phyloP scores from a whole-genome alignment of 1,140 invertebrate genomes.

The Orchesella cincta region DNA sequence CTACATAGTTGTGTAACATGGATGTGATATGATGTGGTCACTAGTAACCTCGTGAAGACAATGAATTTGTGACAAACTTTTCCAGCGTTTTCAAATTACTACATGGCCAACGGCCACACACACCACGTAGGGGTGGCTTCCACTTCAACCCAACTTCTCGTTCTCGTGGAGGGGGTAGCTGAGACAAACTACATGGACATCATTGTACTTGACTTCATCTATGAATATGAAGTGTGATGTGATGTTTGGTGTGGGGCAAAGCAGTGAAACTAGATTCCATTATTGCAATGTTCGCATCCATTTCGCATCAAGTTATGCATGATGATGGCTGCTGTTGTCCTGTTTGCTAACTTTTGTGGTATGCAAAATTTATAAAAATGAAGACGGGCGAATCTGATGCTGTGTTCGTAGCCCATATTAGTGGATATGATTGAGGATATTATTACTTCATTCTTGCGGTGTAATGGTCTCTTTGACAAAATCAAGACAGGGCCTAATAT shows the following conservation, averaged over 20 bases:
- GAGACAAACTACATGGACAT: neutral
- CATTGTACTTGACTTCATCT: neutral
- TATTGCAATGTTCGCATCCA: neutral
- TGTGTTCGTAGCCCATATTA: neutral
- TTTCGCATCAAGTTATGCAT: no score
- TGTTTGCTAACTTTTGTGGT: neutral
- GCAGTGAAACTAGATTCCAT: slow-evolving; percentile 1
- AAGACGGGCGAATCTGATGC: neutral
- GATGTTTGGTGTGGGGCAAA: neutral
- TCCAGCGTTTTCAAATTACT: neutral
- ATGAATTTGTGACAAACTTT: neutral
- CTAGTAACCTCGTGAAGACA: neutral
- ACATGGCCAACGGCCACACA: neutral
- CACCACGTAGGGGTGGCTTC: neutral
- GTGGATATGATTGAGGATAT: slow-evolving; percentile 13
- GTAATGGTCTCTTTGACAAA: neutral
- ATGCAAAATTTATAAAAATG: slow-evolving; percentile 10
- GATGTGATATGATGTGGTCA: no score
- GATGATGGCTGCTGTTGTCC: neutral
- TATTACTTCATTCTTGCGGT: slow-evolving; percentile 6
- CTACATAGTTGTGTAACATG: no score
- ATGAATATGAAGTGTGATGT: neutral
- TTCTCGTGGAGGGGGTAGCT: neutral
- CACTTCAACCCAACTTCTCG: neutral
- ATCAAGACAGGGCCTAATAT: slow-evolving; percentile 11